These are phyloP conservation scores for Julus scanicus DNA, from an alignment of 2,888 invertebrate genomes.

Conservation along the genomic window DNA sequence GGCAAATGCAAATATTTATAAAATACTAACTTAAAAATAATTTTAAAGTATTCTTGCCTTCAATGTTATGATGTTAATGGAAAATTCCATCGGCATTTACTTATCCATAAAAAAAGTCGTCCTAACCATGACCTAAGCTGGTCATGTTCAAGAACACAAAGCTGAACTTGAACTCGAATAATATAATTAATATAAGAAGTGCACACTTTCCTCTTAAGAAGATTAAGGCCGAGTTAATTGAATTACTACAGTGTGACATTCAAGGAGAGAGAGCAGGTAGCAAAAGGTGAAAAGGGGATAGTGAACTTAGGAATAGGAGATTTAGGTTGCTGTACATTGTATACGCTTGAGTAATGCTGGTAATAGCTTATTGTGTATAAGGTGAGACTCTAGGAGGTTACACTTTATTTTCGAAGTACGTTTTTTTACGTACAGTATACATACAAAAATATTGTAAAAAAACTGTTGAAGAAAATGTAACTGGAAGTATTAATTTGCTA, in stretches of 20 bases:
- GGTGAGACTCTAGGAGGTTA: no score
- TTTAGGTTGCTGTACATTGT: not conserved
- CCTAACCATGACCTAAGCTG: constrained; percentile 3
- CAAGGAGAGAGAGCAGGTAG: not conserved
- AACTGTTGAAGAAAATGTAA: no score
- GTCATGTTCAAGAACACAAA: not conserved
- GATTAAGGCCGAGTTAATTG: not conserved
- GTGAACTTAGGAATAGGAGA: not conserved
- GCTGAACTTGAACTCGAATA: not conserved
- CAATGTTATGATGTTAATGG: not conserved
- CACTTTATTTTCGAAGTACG: no score
- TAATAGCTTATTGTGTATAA: no score
- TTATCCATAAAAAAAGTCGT: not conserved
- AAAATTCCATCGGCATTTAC: not conserved
- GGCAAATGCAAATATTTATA: not conserved
- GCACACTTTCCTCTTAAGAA: not conserved
- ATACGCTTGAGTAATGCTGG: no score
- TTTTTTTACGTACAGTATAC: no score
- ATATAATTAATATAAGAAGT: not conserved
- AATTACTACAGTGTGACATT: not conserved
- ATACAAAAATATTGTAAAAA: no score
- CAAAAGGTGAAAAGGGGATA: constrained; percentile 12
- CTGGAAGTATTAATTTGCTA: no score
- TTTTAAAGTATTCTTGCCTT: not conserved
- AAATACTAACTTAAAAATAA: not conserved